Evolutionary conservation across 2,888 invertebrate genomes (phyloP).

Genomic region (Ophion costatus): DNA sequence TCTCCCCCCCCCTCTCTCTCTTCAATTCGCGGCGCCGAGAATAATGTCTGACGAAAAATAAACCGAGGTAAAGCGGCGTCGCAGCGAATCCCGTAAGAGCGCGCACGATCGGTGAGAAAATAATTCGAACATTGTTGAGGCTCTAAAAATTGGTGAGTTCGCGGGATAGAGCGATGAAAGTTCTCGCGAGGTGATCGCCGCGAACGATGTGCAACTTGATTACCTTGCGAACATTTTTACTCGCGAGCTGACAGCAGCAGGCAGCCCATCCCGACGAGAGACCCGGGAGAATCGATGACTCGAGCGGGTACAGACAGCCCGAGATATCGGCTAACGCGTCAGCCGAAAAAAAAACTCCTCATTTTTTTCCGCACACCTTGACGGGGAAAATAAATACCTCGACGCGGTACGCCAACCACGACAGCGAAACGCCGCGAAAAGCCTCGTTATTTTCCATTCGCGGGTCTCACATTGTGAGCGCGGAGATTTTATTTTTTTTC

Average conservation of each 20-base stretch:
- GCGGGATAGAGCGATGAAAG: conserved; percentile 41
- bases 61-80: conserved; percentile 68
- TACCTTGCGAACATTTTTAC: conserved; percentile 73
- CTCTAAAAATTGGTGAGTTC: conserved; percentile 36
- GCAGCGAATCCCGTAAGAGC: conserved; percentile 31
- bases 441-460: conserved; percentile 31
- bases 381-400: conserved; percentile 15
- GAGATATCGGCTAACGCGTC: conserved; percentile 33
- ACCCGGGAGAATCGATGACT: conserved; percentile 54
- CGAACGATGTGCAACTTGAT: conserved; percentile 71
- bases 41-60: conserved; percentile 73
- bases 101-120: conserved; percentile 72
- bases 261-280: conserved; percentile 25
- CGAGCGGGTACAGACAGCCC: conserved; percentile 37
- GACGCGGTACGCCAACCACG: background rate
- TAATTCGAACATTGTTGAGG: conserved; percentile 64
- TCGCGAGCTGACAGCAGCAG: conserved; percentile 16
- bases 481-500: conserved; percentile 3
- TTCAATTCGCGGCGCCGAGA: conserved; percentile 57
- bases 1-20: no score
- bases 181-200: conserved; percentile 36
- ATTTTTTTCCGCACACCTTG: conserved; percentile 1
- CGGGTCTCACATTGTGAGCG: conserved; percentile 18
- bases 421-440: conserved; percentile 8
- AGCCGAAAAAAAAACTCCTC: background rate